A percentile compares a stretch with the other conserved stretches of the same genome.
phyloP scores from a whole-genome alignment of 2,888 invertebrate genomes.

The Cantharis flavilabris region DNA sequence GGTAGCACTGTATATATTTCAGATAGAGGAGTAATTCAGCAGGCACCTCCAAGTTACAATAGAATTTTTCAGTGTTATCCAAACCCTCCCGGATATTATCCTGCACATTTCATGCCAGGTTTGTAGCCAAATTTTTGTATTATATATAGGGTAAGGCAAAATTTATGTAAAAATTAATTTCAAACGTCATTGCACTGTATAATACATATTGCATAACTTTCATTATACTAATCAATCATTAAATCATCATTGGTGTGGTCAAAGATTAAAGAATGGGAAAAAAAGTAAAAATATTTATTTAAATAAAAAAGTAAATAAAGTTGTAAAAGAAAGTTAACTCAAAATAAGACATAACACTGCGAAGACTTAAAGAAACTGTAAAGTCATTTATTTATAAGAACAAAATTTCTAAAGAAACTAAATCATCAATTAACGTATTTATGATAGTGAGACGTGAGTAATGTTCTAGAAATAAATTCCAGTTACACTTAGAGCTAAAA shows the following conservation, averaged over 20 bases:
- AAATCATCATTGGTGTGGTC: neutral
- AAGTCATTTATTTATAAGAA: neutral
- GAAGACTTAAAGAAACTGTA: neutral
- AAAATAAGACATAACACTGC: neutral
- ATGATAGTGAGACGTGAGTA: neutral
- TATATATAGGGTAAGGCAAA: neutral
- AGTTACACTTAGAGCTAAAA: neutral
- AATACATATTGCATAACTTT: neutral
- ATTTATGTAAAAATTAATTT: neutral
- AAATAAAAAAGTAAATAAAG: neutral
- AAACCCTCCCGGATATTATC: constrained; percentile 51
- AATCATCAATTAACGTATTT: neutral
- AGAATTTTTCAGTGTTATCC: constrained; percentile 65
- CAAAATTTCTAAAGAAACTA: neutral
- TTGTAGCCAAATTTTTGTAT: constrained; percentile 7
- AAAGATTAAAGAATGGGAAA: too few species aligned
- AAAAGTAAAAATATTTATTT: neutral
- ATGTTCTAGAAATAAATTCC: neutral
- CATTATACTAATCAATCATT: neutral
- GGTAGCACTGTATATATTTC: constrained; percentile 48
- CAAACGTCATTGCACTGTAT: neutral
- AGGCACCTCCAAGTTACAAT: constrained; percentile 66
- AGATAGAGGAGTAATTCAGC: constrained; percentile 67
- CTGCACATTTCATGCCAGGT: constrained; percentile 52
- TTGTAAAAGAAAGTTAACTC: neutral